Base-by-base conservation (phyloP, 2,797 vertebrate genomes). In the Percopsis omiscomaycus region DNA sequence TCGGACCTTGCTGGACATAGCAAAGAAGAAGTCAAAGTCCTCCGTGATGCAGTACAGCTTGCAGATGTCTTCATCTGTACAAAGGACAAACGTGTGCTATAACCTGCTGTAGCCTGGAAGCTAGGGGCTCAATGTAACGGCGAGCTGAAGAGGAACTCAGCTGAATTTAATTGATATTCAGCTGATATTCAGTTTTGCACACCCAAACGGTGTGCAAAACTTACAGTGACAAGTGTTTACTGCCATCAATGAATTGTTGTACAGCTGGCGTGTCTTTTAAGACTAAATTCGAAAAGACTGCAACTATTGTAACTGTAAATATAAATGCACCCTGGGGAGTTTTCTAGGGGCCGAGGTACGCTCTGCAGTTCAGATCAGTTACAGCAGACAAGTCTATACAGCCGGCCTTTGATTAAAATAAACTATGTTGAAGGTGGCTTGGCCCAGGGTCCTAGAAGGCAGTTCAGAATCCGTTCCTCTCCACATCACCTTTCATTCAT, bases 21-120 rank as follows among this genome's bases (percentile, higher is more conserved):
- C 96, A 2, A 99, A 99, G 92, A 99, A 99, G 82, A 99, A 99
- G 80, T 98, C 96, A 74, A 96, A 99, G 84, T 98, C 95, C 87
- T 98, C 96, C 13, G 98, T 96, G 54, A 95, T 98, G 92, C 98
- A 99, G 86, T 99, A 99, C 13, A 99, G 90, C 84, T 98, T 98
- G 78, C 97, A 99, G 77, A 94, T 91, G 75, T 98, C 96, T 87
- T 97, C 94, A 83, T 96, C 98, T 99, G 85, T 37, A 83, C 32
- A 61, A 11, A 79, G 22, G 55, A 59, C 22, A 22, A 22, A 22
- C 22, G 22, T 22, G 3, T 14, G 9, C n/a, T 28, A 3, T 4
- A n/a, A 15, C 5, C 37, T 58, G 47, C 13, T 2, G 47, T 1
- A 8, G 5, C n/a, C 30, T n/a, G n/a, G 27, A 46, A 10, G 0